A percentile compares a stretch with the other conserved stretches of the same genome.
Evolutionary conservation across 2,888 invertebrate genomes (phyloP).

Genomic region (Phengaris arion): DNA sequence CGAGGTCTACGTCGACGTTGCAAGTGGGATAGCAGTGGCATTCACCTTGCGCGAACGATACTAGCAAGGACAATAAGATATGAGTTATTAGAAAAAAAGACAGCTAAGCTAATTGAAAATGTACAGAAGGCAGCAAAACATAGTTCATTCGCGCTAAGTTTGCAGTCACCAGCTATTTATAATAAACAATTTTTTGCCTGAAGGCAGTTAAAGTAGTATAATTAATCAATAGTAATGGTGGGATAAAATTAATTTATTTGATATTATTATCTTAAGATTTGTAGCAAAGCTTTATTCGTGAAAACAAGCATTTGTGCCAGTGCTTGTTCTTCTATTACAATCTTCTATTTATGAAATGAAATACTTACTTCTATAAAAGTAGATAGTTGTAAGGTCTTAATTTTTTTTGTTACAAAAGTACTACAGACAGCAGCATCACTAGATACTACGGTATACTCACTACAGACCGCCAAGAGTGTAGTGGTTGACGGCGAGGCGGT

Average conservation of each 20-base stretch:
- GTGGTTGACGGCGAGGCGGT: neutral
- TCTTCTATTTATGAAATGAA: too few species aligned
- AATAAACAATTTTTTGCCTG: too few species aligned
- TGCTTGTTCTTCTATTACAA: too few species aligned
- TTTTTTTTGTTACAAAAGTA: neutral
- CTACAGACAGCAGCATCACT: neutral
- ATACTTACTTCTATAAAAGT: too few species aligned
- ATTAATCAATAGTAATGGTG: too few species aligned
- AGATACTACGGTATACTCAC: conserved; percentile 45
- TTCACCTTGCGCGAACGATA: conserved; percentile 38
- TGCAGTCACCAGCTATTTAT: too few species aligned
- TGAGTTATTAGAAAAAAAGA: neutral
- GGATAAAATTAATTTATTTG: too few species aligned
- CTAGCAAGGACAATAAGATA: conserved; percentile 38
- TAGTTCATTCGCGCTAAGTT: neutral
- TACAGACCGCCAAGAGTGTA: conserved; percentile 50
- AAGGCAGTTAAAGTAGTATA: too few species aligned
- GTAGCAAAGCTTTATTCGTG: too few species aligned
- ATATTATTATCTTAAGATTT: too few species aligned
- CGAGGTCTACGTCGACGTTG: conserved; percentile 42
- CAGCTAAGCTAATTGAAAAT: neutral
- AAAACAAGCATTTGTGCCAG: too few species aligned
- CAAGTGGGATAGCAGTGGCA: conserved; percentile 53
- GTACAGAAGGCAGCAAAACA: neutral
- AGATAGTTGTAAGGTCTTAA: too few species aligned